A percentile compares a stretch with the other conserved stretches of the same genome.
phyloP scores from a whole-genome alignment of 2,888 invertebrate genomes.

The Euzophera pinguis region DNA sequence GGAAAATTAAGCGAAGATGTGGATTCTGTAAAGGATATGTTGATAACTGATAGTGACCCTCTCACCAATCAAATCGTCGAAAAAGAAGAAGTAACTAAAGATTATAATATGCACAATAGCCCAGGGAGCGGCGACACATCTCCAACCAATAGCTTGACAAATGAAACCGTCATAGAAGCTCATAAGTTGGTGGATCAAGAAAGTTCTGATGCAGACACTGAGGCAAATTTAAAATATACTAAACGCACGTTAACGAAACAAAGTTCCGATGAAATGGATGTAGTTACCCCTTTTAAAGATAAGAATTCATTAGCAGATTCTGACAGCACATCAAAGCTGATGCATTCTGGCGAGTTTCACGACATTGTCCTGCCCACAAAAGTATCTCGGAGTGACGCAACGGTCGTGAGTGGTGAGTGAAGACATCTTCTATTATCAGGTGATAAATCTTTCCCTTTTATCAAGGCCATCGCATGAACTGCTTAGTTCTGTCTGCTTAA shows the following conservation, averaged over 20 bases:
- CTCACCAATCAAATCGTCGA: constrained; percentile 19
- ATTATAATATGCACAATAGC: constrained; percentile 22
- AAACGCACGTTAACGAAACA: constrained; percentile 31
- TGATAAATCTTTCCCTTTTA: constrained; percentile 72
- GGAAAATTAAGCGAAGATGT: constrained; percentile 69
- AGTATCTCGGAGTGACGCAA: constrained; percentile 62
- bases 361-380: constrained; percentile 70
- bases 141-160: constrained; percentile 34
- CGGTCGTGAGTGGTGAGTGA: constrained; percentile 78
- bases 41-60: constrained; percentile 31
- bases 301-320: constrained; percentile 24
- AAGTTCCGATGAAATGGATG: constrained; percentile 63
- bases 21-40: constrained; percentile 54
- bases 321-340: constrained; percentile 39
- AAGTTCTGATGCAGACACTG: constrained; percentile 24
- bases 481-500: constrained; percentile 39
- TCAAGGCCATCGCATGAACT: constrained; percentile 68
- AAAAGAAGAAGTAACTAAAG: constrained; percentile 18
- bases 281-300: constrained; percentile 50
- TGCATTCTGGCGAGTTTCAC: constrained; percentile 78
- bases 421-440: constrained; percentile 77
- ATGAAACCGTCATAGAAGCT: constrained; percentile 32
- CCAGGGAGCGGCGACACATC: constrained; percentile 29
- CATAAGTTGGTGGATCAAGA: constrained; percentile 27
- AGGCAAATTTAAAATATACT: constrained; percentile 17